Evolutionary conservation across 2,888 invertebrate species (phyloP).

Genomic region (Cheilosia grossa): DNA sequence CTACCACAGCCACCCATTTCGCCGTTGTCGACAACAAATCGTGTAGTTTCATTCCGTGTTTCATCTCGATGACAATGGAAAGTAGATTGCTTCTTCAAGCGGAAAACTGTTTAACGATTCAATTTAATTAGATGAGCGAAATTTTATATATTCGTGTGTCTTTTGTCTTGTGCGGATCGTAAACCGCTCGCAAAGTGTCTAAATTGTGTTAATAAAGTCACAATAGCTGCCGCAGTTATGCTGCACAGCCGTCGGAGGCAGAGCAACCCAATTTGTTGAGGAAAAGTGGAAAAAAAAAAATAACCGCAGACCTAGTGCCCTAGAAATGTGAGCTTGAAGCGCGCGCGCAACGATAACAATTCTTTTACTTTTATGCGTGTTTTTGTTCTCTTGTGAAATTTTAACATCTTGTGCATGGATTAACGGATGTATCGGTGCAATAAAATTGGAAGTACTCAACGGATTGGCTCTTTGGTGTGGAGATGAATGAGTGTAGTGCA

Average conservation of each 20-base stretch:
- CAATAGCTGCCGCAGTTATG: slow-evolving; percentile 46
- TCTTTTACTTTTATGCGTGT: slow-evolving; percentile 27
- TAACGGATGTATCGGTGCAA: slow-evolving; percentile 29
- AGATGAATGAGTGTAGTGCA: slow-evolving; percentile 35
- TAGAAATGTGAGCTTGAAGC: slow-evolving; percentile 67
- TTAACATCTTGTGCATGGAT: slow-evolving; percentile 14
- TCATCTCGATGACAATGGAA: slow-evolving; percentile 56
- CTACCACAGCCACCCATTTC: slow-evolving; percentile 36
- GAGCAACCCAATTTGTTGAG: slow-evolving; percentile 62
- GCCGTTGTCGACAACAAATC: slow-evolving; percentile 45
- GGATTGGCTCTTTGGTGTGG: slow-evolving; percentile 31
- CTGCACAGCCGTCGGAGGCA: slow-evolving; percentile 32
- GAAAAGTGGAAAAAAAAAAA: slow-evolving; percentile 49
- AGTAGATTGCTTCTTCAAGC: slow-evolving; percentile 69
- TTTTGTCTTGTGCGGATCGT: slow-evolving; percentile 15
- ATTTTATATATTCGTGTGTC: slow-evolving; percentile 33
- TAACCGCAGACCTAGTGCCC: slow-evolving; percentile 74
- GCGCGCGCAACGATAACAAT: slow-evolving; percentile 51
- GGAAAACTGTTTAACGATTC: slow-evolving; percentile 69
- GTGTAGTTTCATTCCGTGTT: slow-evolving; percentile 3
- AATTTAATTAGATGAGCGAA: slow-evolving; percentile 65
- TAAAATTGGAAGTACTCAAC: background rate
- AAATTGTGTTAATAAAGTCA: slow-evolving; percentile 52
- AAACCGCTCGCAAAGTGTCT: slow-evolving; percentile 34
- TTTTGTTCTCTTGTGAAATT: slow-evolving; percentile 31